Base-by-base conservation (phyloP, 2,113 vertebrate species). In the Xyliphius kryptos region DNA sequence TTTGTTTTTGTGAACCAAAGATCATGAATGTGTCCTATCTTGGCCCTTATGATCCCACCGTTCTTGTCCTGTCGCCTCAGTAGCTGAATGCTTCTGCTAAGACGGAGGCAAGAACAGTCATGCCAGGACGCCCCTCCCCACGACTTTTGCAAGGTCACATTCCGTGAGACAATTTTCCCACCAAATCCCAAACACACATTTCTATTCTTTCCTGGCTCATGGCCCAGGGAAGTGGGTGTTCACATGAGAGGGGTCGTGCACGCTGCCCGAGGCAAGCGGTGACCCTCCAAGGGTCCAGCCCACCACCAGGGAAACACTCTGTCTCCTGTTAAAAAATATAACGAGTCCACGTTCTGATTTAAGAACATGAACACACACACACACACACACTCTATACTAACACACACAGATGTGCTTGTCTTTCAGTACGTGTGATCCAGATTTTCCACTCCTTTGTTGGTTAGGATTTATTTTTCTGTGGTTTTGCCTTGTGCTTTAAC, bases 221-320 rank as follows among this genome's bases (percentile, higher is more conserved):
- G n/a, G n/a, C n/a, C n/a, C n/a, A n/a, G n/a, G n/a, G n/a, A n/a
- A n/a, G n/a, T n/a, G n/a, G n/a, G 84, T 58, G 80, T 80, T 77
- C 80, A 73, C 80, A 81, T 85, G 80, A 85, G 80, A 74, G 65
- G 76, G 81, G 82, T 81, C 78, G 53, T 72, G 76, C 74, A 74
- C 76, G 57, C 67, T 66, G 53, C 73, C 80, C 69, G 74, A 61
- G 70, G 71, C 66, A 57, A 74, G n/a, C 61, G 49, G 56, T 80
- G 85, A 86, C 85, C 85, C 59, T 58, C 76, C 69, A 52, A 77
- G 74, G 74, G 67, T 76, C 83, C 74, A 77, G 75, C 85, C 83
- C 74, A 73, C 71, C 57, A 67, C 67, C 56, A 61, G 61, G 41
- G 59, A 81, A 61, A 80, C 70, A 70, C 66, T 74, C 76, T 66